Evolutionary conservation across 2,797 vertebrate genomes (phyloP).

Genomic region (Serranus cabrilla): DNA sequence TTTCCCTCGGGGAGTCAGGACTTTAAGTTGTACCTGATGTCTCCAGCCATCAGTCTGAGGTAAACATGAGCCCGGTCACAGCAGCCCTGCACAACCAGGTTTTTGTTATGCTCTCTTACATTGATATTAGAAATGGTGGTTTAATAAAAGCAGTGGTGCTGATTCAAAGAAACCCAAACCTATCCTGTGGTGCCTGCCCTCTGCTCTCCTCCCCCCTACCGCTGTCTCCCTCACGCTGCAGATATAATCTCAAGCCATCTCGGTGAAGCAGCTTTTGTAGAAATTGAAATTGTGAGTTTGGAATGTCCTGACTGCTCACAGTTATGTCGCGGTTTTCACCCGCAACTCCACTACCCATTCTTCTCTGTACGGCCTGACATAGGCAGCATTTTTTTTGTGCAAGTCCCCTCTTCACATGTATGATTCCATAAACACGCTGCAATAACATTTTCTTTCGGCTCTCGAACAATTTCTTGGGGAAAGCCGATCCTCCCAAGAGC

Average conservation of each 20-base stretch:
- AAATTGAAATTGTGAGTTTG: conserved; percentile 92
- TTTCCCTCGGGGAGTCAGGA: conserved; percentile 62
- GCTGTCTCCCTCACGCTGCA: conserved; percentile 85
- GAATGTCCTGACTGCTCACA: conserved; percentile 93
- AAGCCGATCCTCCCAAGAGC: conserved; percentile 96
- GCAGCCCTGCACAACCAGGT: conserved; percentile 64
- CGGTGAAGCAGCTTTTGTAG: conserved; percentile 85
- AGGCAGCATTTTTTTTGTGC: conserved; percentile 58
- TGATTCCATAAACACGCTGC: conserved; percentile 98
- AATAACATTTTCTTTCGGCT: conserved; percentile 99
- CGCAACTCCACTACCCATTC: conserved; percentile 68
- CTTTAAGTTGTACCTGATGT: conserved; percentile 76
- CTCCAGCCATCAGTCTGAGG: conserved; percentile 53
- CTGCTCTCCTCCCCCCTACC: conserved; percentile 74
- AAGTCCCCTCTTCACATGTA: conserved; percentile 89
- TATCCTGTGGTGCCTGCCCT: conserved; percentile 76
- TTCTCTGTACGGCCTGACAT: conserved; percentile 85
- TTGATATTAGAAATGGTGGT: conserved; percentile 86
- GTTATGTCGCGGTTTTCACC: conserved; percentile 92
- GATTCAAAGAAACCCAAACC: conserved; percentile 81
- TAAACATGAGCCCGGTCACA: conserved; percentile 43
- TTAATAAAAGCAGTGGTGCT: conserved; percentile 90
- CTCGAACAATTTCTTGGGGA: conserved; percentile 96
- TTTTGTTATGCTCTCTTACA: conserved; percentile 75
- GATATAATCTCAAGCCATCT: conserved; percentile 91